Conservation (phyloP, 2,888 invertebrate genomes). For the Eupithecia exiguata region DNA sequence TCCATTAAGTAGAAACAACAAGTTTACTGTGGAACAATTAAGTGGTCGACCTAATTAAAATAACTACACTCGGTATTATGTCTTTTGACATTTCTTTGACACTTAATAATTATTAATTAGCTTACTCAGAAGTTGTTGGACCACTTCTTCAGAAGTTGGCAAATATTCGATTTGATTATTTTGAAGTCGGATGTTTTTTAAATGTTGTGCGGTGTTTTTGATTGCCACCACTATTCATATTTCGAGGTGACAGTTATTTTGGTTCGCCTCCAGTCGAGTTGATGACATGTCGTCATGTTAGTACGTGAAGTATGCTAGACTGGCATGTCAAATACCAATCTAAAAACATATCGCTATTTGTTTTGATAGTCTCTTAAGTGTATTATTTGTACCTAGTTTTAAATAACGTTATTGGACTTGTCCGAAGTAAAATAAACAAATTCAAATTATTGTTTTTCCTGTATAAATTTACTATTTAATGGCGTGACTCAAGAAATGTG, state of each 20-base stretch:
- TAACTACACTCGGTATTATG: background rate
- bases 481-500: no score
- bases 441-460: no score
- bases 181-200: constrained; percentile 22
- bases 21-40: background rate
- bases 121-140: constrained; percentile 15
- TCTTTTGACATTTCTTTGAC: constrained; percentile 20
- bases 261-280: constrained; percentile 31
- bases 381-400: background rate
- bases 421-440: background rate
- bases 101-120: constrained; percentile 18
- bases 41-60: background rate
- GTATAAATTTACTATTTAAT: background rate
- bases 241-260: constrained; percentile 42
- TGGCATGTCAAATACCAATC: background rate
- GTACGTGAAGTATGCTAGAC: background rate
- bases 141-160: constrained; percentile 17
- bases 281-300: constrained; percentile 32
- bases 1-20: background rate
- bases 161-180: constrained; percentile 1
- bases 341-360: background rate
- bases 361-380: no score
- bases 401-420: background rate
- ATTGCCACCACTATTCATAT: constrained; percentile 32
- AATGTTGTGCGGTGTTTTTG: background rate